Evolutionary conservation across 2,113 vertebrate genomes (phyloP).

Genomic region (Illadopsis cleaveri): DNA sequence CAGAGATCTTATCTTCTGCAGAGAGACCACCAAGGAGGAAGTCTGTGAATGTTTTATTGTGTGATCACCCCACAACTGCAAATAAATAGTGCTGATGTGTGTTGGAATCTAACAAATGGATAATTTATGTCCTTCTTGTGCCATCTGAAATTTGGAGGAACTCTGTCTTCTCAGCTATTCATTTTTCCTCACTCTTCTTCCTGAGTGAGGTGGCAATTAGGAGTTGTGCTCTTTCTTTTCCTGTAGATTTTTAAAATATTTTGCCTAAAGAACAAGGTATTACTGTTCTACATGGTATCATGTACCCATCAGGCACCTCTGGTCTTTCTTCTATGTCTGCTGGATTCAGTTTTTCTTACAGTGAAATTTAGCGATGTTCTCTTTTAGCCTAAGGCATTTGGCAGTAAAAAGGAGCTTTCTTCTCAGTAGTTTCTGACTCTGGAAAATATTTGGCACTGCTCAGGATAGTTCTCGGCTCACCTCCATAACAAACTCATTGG

Average conservation of each 20-base stretch:
- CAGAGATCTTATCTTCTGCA: background rate
- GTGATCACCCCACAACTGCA: background rate
- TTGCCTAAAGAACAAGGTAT: background rate
- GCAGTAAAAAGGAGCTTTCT: background rate
- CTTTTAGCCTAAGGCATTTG: background rate
- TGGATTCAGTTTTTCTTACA: background rate
- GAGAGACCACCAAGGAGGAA: background rate
- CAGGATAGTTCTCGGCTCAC: background rate
- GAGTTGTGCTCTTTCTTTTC: background rate
- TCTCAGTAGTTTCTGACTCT: constrained; percentile 2
- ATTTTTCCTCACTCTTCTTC: background rate
- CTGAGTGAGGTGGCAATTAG: background rate
- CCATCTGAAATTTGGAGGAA: background rate
- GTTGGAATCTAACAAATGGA: background rate
- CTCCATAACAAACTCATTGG: constrained; percentile 6
- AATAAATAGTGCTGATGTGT: background rate
- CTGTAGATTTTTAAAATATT: background rate
- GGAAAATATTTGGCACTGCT: constrained; percentile 19
- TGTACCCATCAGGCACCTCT: background rate
- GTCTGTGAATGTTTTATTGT: background rate
- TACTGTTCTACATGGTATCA: background rate
- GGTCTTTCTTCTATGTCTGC: background rate
- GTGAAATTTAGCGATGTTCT: background rate
- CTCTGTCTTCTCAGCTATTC: background rate
- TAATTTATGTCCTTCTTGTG: background rate